phyloP scores from a whole-genome alignment of 2,113 vertebrate genomes.

The Loxodonta africana region DNA sequence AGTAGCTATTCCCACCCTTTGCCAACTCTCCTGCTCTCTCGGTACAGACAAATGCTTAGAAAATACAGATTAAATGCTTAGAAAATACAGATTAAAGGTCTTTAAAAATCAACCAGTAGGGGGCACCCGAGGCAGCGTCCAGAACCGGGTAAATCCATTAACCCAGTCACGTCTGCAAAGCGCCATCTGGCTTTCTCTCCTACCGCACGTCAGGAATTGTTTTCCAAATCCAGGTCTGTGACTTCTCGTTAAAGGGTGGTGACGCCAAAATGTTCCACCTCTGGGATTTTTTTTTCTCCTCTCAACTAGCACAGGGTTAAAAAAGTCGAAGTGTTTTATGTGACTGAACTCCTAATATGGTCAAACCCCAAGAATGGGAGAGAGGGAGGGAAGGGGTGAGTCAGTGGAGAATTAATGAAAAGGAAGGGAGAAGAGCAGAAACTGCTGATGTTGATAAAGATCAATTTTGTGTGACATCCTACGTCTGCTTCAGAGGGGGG shows the following conservation, averaged over 20 bases:
- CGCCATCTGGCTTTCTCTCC: background rate
- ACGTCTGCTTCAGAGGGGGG: background rate
- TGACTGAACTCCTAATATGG: background rate
- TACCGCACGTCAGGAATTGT: background rate
- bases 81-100: background rate
- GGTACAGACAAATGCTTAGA: background rate
- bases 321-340: background rate
- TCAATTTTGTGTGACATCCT: background rate
- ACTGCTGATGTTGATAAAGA: background rate
- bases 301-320: background rate
- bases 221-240: background rate
- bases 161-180: background rate
- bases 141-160: background rate
- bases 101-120: conserved; percentile 45
- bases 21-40: background rate
- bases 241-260: background rate
- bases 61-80: no score
- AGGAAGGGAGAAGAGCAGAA: background rate
- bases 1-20: no score
- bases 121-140: conserved; percentile 53
- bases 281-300: background rate
- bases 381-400: background rate
- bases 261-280: background rate
- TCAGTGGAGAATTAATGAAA: background rate
- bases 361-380: background rate